A percentile compares a stretch with the other conserved stretches of the same genome.
Conservation (phyloP, 1,140 invertebrate genomes). For the Drosophila pandora region DNA sequence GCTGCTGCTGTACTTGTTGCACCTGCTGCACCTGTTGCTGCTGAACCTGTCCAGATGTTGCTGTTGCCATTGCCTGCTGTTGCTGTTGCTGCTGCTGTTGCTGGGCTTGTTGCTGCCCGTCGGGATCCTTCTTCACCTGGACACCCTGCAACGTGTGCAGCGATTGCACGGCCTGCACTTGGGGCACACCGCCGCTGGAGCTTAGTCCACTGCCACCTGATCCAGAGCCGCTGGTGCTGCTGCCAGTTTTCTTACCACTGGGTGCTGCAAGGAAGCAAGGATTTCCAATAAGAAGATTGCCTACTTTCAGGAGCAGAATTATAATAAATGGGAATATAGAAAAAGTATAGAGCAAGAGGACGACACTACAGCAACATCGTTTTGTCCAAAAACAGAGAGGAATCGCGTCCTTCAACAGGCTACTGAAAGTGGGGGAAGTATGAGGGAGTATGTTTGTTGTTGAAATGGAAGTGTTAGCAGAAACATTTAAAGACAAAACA, state of each 20-base stretch:
- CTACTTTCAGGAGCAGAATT: neutral
- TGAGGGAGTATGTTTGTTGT: constrained; percentile 1
- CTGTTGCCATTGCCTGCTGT: constrained; percentile 68
- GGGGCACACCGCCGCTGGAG: constrained; percentile 62
- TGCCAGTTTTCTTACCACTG: constrained; percentile 68
- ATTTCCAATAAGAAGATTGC: constrained; percentile 22
- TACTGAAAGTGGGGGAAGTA: constrained; percentile 20
- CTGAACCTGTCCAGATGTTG: constrained; percentile 58
- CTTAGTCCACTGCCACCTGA: constrained; percentile 55
- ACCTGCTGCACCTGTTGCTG: constrained; percentile 68
- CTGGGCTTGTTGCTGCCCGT: constrained; percentile 73
- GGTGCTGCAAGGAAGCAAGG: constrained; percentile 54
- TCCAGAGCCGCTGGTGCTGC: constrained; percentile 43
- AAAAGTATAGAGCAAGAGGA: constrained; percentile 25
- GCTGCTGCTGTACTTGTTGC: constrained; percentile 51
- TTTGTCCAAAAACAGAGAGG: constrained; percentile 23
- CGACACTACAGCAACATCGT: constrained; percentile 40
- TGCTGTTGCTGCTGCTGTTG: constrained; percentile 57
- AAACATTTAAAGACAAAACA: neutral
- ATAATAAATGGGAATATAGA: neutral
- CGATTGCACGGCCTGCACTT: constrained; percentile 80
- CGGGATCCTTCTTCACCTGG: constrained; percentile 83
- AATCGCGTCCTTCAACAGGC: constrained; percentile 24
- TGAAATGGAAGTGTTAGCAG: constrained; percentile 2
- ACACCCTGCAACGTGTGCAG: constrained; percentile 79